A percentile compares a stretch with the other conserved stretches of the same genome.
Conservation (phyloP, 1,140 invertebrate genomes). For the Orchesella cincta region DNA sequence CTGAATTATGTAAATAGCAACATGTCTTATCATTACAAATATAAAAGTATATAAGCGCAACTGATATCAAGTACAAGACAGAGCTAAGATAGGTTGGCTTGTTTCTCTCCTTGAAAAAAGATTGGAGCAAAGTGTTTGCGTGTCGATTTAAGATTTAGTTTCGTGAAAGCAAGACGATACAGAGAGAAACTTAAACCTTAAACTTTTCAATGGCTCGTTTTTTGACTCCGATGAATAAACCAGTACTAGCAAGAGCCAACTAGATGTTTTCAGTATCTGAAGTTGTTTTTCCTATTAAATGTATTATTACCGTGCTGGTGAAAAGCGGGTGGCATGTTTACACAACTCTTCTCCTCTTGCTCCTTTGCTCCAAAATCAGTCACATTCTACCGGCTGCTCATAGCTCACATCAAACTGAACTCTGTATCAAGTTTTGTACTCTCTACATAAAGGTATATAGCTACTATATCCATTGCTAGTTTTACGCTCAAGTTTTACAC, state of each 20-base stretch:
- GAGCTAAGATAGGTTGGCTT: too few relatives aligned
- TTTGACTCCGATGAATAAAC: neutral
- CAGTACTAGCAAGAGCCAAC: neutral
- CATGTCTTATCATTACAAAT: too few relatives aligned
- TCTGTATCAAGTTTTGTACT: too few relatives aligned
- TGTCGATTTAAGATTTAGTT: neutral
- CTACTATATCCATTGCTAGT: too few relatives aligned
- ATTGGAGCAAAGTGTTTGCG: neutral
- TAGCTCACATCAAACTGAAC: neutral
- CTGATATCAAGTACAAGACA: too few relatives aligned
- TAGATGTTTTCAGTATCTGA: neutral
- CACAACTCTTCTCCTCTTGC: neutral
- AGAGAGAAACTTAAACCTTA: too few relatives aligned
- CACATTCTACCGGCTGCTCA: neutral
- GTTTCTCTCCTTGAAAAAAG: too few relatives aligned
- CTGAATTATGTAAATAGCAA: too few relatives aligned
- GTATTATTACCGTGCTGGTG: neutral
- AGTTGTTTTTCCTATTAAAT: neutral
- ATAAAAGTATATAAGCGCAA: too few relatives aligned
- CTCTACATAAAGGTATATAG: too few relatives aligned
- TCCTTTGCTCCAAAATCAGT: neutral
- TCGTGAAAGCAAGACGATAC: neutral
- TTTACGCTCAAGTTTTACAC: too few relatives aligned
- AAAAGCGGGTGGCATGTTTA: neutral
- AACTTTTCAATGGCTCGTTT: neutral